Conservation (phyloP, 1,140 invertebrate genomes). For the Laodelphax striatellus region DNA sequence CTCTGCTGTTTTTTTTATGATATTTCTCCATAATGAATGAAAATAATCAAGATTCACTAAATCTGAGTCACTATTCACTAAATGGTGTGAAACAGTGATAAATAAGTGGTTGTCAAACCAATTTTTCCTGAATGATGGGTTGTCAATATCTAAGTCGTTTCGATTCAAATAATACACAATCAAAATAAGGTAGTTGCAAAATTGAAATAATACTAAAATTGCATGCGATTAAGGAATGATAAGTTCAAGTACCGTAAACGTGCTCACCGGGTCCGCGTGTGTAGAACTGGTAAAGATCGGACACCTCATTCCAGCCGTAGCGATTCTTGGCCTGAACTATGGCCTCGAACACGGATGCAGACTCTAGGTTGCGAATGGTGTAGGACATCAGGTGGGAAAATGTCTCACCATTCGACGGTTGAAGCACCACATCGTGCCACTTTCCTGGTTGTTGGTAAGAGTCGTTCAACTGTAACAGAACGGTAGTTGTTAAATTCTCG, state of each 20-base stretch:
- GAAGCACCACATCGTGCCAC: constrained; percentile 50
- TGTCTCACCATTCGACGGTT: constrained; percentile 32
- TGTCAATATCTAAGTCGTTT: no score
- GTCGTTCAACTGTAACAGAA: constrained; percentile 46
- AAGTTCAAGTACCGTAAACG: constrained; percentile 16
- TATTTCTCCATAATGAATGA: no score
- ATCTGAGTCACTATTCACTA: no score
- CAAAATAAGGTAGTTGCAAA: no score
- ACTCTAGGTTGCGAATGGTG: constrained; percentile 41
- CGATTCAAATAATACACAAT: no score
- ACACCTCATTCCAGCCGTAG: constrained; percentile 50
- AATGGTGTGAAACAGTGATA: no score
- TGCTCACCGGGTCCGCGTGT: constrained; percentile 22
- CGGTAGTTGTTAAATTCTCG: no score
- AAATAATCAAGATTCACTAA: no score
- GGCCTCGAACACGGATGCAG: constrained; percentile 48
- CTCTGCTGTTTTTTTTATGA: no score
- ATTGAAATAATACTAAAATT: no score
- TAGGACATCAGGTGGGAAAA: constrained; percentile 41
- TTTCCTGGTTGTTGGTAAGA: constrained; percentile 56
- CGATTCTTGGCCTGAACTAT: constrained; percentile 51
- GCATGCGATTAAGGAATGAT: background rate
- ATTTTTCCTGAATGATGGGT: no score
- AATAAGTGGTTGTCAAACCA: no score
- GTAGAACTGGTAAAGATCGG: constrained; percentile 26